Evolutionary conservation across 2,797 vertebrate species (phyloP), one percentile per base, ranked within the genome.

Genomic region (Phoeniculus purpureus): DNA sequence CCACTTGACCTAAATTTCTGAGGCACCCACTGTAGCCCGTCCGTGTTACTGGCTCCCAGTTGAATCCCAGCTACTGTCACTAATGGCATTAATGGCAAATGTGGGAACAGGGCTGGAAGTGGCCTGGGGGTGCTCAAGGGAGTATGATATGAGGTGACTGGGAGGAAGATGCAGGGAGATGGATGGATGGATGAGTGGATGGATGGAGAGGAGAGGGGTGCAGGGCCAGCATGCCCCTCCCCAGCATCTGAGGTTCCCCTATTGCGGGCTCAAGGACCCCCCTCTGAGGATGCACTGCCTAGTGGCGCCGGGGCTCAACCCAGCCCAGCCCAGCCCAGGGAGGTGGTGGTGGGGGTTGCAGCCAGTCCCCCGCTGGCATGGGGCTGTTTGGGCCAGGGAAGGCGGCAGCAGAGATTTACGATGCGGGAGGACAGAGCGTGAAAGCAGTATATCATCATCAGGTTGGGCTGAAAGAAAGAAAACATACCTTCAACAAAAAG

Each of bases 401-500:
- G 95, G 94, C 95, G 68, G 93, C 98, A 97, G 98, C 96, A 95
- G 97, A 97, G 98, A 98, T 97, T 98, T 98, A 98, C 98, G 98
- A 98, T 98, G 98, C 97, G 96, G 98, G 98, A 98, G 98, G 98
- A 99, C 98, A 99, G 98, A 98, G 98, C 98, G 98, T 99, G 98
- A 99, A 99, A 99, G 98, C 98, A 98, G 98, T 95, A 96, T 98
- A 99, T 99, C 99, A 99, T 99, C 98, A 98, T 98, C 98, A 98
- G 98, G 98, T 98, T 98, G 98, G 98, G 98, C 98, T 98, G 98
- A 98, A 98, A 98, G 98, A 99, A 98, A 99, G 99, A 98, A 99
- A 99, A 99, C 98, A 99, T 98, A 99, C 98, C 98, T 98, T 97
- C 98, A 98, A 99, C 98, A 98, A 98, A 99, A 99, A 99, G 98